Evolutionary conservation across 2,888 invertebrate species (phyloP), one percentile per base, ranked within the genome.

Genomic region (Pseudococcus longispinus): DNA sequence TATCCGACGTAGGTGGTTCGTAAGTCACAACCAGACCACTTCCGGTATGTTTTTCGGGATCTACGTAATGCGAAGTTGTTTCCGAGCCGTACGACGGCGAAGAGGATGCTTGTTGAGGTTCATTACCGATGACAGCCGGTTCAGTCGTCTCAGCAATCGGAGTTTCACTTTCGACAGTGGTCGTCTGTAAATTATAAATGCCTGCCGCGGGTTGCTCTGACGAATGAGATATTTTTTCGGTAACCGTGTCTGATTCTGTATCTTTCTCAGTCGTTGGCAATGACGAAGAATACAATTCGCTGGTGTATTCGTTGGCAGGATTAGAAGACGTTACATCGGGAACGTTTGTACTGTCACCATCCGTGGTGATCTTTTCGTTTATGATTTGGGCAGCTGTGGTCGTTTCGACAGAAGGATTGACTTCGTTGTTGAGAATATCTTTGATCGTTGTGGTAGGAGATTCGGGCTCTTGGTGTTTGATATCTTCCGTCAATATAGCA

Each of bases 211-310:
- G 77, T 42, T n/a, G 42, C 20, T 42, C 77, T 20, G 37, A 29
- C 11, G 20, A 11, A 29, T 80, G 29, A 13, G 70, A 29, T 29
- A 5, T 6, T 18, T 80, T 80, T 3, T 80, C 77, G 2, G 77
- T 80, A 0, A 80, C 23, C 60, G 9, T 20, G 0, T 80, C 77
- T 9, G 15, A 13, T 42, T 42, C 77, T 11, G 13, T 9, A 1
- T 42, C 42, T 42, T 80, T 80, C 6, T 42, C 42, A 42, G 42
- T 42, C 9, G 77, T 42, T 9, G 77, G 42, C 4, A 11, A 42
- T 42, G 77, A 42, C 4, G 77, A 80, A 37, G 77, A 80, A 20
- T 80, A 80, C 15, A 42, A 29, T 42, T 80, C 77, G 42, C 77
- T 80, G 23, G 77, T 80, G 20, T 42, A 42, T 42, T 80, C 77